Conservation (phyloP, 2,113 vertebrate genomes). For the Shinisaurus crocodilurus region DNA sequence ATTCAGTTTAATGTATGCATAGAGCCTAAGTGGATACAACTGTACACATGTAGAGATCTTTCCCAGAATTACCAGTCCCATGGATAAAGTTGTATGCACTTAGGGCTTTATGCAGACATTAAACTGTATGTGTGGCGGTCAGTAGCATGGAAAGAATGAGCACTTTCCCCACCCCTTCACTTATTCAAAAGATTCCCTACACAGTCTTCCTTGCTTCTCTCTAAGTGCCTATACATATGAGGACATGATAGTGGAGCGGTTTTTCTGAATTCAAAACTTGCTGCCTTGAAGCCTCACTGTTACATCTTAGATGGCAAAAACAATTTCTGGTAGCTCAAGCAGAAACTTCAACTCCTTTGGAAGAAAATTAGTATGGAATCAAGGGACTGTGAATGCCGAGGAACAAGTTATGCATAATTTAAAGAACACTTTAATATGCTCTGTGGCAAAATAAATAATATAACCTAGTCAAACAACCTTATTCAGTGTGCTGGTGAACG, state of each 20-base stretch:
- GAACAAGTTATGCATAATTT: constrained; percentile 25
- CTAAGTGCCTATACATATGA: too few species aligned
- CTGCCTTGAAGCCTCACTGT: not conserved
- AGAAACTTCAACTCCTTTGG: constrained; percentile 7
- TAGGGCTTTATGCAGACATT: not conserved
- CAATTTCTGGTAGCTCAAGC: not conserved
- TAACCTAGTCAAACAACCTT: constrained; percentile 48
- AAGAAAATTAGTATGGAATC: not conserved
- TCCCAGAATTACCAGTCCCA: not conserved
- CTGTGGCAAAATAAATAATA: constrained; percentile 36
- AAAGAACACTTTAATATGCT: constrained; percentile 28
- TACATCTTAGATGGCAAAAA: not conserved
- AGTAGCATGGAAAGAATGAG: not conserved
- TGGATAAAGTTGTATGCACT: not conserved
- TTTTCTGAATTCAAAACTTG: not conserved
- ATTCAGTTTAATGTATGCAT: not conserved
- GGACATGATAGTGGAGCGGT: not conserved
- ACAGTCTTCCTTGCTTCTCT: not conserved
- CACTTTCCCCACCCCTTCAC: not conserved
- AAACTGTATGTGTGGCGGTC: not conserved
- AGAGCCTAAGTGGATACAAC: not conserved
- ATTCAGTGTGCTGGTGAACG: constrained; percentile 10
- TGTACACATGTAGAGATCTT: not conserved
- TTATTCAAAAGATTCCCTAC: not conserved
- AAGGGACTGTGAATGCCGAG: not conserved